phyloP scores from a whole-genome alignment of 2,888 invertebrate genomes.

The Seira sanloemensis region DNA sequence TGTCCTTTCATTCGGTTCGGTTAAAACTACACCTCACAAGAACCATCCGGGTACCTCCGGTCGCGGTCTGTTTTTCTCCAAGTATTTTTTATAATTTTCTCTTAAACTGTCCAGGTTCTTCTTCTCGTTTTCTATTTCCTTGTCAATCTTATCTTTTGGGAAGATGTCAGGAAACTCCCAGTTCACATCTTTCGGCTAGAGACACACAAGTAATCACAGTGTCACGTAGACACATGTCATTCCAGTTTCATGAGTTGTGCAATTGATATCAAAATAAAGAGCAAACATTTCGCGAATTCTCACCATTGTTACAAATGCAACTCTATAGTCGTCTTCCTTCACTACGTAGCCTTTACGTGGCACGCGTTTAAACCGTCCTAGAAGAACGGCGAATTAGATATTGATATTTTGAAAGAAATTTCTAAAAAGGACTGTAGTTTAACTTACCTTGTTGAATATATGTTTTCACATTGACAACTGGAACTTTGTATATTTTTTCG shows the following conservation, averaged over 20 bases:
- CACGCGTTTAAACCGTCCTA: constrained; percentile 79
- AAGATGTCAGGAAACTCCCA: constrained; percentile 47
- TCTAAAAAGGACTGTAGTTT: neutral
- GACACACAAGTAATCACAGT: neutral
- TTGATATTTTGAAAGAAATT: neutral
- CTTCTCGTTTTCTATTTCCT: constrained; percentile 42
- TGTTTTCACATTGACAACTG: constrained; percentile 86
- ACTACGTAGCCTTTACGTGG: constrained; percentile 80
- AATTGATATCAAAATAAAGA: no score
- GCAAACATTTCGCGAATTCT: no score
- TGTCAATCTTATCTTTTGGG: constrained; percentile 39
- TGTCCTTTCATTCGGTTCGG: no score
- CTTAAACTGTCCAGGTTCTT: constrained; percentile 34
- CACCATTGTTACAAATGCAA: constrained; percentile 87
- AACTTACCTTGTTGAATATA: constrained; percentile 83
- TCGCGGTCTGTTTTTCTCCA: constrained; percentile 35
- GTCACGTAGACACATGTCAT: neutral
- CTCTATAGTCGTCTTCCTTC: constrained; percentile 89
- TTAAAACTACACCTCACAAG: no score
- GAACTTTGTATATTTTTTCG: constrained; percentile 94
- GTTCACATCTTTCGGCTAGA: constrained; percentile 41
- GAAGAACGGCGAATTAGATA: neutral
- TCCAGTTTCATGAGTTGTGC: neutral
- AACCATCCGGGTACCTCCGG: constrained; percentile 57
- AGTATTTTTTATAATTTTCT: constrained; percentile 26